Evolutionary conservation across 2,888 invertebrate species (phyloP).

Genomic region (Scaptomyza polygonia): DNA sequence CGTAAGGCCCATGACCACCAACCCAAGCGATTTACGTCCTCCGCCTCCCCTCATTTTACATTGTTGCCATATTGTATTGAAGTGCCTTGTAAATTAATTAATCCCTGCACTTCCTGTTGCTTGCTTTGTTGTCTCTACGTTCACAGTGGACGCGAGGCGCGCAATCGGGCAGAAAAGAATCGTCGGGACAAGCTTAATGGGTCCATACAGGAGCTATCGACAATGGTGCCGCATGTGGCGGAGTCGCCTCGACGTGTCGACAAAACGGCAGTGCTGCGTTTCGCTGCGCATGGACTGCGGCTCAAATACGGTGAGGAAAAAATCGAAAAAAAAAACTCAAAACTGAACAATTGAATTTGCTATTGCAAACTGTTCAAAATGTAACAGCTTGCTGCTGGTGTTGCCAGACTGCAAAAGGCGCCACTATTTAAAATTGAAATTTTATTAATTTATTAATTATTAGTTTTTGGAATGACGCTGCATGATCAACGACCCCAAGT

Average conservation of each 20-base stretch:
- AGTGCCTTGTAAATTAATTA: conserved; percentile 34
- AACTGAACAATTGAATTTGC: neutral
- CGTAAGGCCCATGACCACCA: neutral
- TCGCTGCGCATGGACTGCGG: conserved; percentile 93
- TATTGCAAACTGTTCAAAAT: neutral
- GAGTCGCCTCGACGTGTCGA: conserved; percentile 93
- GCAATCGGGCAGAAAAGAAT: conserved; percentile 96
- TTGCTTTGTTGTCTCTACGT: conserved; percentile 7
- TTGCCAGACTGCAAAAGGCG: conserved; percentile 2
- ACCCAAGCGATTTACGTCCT: neutral
- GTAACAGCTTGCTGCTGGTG: neutral
- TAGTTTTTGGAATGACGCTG: conserved; percentile 86
- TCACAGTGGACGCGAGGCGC: conserved; percentile 89
- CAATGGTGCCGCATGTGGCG: conserved; percentile 92
- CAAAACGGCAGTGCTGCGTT: conserved; percentile 94
- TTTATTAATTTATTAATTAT: neutral
- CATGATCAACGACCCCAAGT: conserved; percentile 86
- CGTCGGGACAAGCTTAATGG: conserved; percentile 95
- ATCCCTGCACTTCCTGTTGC: conserved; percentile 47
- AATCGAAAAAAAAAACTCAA: neutral
- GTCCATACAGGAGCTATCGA: conserved; percentile 92
- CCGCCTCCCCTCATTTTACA: neutral
- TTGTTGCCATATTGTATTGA: conserved; percentile 9
- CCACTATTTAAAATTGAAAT: neutral
- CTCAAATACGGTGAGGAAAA: conserved; percentile 87